phyloP scores from a whole-genome alignment of 1,140 invertebrate genomes.

The Ceratosolen fusciceps region DNA sequence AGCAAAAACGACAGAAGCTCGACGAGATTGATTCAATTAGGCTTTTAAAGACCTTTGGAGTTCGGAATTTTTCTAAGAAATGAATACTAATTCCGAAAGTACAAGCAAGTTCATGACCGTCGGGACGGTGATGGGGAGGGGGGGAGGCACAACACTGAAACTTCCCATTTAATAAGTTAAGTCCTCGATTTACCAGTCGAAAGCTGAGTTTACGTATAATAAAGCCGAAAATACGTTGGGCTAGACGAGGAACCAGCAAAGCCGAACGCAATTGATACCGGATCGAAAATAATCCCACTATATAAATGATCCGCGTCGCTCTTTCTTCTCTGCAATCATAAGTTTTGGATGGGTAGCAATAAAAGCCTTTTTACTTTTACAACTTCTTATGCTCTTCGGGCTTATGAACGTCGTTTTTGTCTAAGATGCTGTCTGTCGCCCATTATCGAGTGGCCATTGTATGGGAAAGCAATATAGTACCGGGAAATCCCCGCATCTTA shows the following conservation, averaged over 20 bases:
- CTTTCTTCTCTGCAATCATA: not conserved
- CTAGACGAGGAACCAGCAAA: not conserved
- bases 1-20: too few species aligned
- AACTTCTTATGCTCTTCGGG: not conserved
- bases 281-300: not conserved
- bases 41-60: too few species aligned
- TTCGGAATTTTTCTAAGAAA: too few species aligned
- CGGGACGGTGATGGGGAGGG: too few species aligned
- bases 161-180: slow-evolving; percentile 24
- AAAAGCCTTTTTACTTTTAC: not conserved
- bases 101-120: not conserved
- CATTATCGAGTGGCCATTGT: slow-evolving; percentile 1
- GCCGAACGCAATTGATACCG: not conserved
- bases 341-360: not conserved
- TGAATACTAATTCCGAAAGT: not conserved
- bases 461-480: not conserved
- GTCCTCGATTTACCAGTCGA: not conserved
- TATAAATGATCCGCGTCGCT: slow-evolving; percentile 1
- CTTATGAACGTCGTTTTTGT: not conserved
- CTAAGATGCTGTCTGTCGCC: not conserved
- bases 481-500: not conserved
- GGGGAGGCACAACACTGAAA: not conserved
- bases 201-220: not conserved
- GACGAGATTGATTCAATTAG: too few species aligned
- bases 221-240: not conserved